Base-by-base conservation (phyloP, 2,113 vertebrate genomes). In the Sorex araneus region DNA sequence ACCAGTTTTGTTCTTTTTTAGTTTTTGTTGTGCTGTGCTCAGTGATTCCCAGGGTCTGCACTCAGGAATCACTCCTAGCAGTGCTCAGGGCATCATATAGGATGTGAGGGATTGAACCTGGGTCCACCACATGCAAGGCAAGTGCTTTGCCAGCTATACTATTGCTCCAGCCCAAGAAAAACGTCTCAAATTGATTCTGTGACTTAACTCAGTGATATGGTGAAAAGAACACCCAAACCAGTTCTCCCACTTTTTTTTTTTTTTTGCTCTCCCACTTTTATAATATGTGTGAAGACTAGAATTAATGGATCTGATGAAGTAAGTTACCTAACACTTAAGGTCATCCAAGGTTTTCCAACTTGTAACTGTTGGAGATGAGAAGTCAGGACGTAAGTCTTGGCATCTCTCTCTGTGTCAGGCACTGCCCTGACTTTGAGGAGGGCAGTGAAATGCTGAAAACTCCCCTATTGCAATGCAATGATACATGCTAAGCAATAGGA, bases 221-320 rank as follows among this genome's bases (percentile, higher is more conserved):
- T 81, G 11, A 21, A 87, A 94, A 93, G 81, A 85, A 19, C 18
- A 83, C 3, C 60, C 43, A 13, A 54, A 54, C 40, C 36, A 78
- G 4, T 27, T 85, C 69, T 9, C 66, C 50, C 75, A 84, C 30
- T 73, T 36, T 91, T n/a, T n/a, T n/a, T n/a, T n/a, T n/a, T n/a
- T n/a, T n/a, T n/a, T n/a, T n/a, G n/a, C n/a, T 85, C 69, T 9
- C 66, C 50, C 75, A 84, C 30, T 73, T 36, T 91, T n/a, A 84
- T 30, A 71, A 57, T 91, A 73, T 82, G 71, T 79, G 34, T 83
- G 43, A 94, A 81, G 57, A 81, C 87, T 90, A 84, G 36, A 90
- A 69, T 87, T 74, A 30, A 66, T 86, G 70, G 80, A 27, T 77
- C 34, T 71, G 34, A 60, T 47, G 10, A 64, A 80, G 12, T 84